Percentiles rank a stretch among this genome's conserved stretches.
Conservation (phyloP, 2,797 vertebrate genomes). For the Malacoctenus gilli region DNA sequence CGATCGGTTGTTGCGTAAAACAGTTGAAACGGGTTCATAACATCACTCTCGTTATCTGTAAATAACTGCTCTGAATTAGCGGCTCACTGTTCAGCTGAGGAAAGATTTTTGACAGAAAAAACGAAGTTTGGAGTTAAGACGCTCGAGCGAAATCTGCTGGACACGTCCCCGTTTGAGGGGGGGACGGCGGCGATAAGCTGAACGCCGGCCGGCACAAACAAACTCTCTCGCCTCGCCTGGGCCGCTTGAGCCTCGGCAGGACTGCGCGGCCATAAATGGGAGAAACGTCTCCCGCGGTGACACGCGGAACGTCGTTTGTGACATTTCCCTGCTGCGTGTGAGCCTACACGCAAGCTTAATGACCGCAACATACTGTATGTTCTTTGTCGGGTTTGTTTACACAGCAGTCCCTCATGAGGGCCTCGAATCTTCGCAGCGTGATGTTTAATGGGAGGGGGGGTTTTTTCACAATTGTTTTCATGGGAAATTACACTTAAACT, state of each 20-base stretch:
- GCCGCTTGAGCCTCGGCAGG: slow-evolving; percentile 10
- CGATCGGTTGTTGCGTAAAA: no score
- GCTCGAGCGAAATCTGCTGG: neutral
- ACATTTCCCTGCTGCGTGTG: slow-evolving; percentile 20
- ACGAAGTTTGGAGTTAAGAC: no score
- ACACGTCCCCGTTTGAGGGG: neutral
- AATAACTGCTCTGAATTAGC: no score
- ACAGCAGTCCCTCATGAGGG: no score
- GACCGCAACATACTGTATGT: neutral
- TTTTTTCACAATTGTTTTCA: slow-evolving; percentile 12
- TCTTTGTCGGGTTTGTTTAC: slow-evolving; percentile 15
- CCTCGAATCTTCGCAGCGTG: neutral
- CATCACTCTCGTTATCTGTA: no score
- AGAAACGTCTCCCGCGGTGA: slow-evolving; percentile 52
- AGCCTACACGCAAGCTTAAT: slow-evolving; percentile 17
- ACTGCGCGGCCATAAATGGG: slow-evolving; percentile 66
- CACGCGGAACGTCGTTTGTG: slow-evolving; percentile 69
- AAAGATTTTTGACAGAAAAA: no score
- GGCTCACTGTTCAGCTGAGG: no score
- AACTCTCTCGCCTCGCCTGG: neutral
- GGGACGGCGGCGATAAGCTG: neutral
- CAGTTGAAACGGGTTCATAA: no score
- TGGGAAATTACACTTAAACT: no score
- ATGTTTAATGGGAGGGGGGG: neutral
- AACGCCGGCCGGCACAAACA: neutral